phyloP scores from a whole-genome alignment of 2,113 vertebrate genomes.

The Ariopsis seemanni region DNA sequence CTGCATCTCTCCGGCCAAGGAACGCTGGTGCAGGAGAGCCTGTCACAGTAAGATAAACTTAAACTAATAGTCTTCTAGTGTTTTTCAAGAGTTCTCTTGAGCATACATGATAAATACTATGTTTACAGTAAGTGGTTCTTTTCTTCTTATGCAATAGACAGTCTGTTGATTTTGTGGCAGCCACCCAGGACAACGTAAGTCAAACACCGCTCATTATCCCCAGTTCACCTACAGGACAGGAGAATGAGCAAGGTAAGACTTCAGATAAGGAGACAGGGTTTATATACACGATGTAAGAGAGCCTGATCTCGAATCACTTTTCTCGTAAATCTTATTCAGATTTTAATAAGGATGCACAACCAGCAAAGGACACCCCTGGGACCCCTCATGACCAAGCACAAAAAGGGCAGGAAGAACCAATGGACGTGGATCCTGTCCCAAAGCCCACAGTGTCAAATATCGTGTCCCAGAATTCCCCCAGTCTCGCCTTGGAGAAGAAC shows the following conservation, averaged over 20 bases:
- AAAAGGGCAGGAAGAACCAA: conserved; percentile 60
- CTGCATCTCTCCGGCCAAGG: conserved; percentile 89
- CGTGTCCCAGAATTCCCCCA: conserved; percentile 77
- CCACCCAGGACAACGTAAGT: conserved; percentile 75
- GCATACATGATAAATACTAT: background rate
- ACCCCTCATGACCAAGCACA: conserved; percentile 60
- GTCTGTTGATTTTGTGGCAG: conserved; percentile 76
- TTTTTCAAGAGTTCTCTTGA: background rate
- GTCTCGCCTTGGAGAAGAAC: conserved; percentile 70
- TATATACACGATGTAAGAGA: background rate
- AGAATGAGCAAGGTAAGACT: conserved; percentile 71
- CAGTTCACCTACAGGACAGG: conserved; percentile 84
- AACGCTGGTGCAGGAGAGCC: conserved; percentile 75
- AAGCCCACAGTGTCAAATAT: conserved; percentile 79
- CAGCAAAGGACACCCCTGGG: conserved; percentile 74
- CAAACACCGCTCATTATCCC: conserved; percentile 80
- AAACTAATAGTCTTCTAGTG: background rate
- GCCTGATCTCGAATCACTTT: background rate
- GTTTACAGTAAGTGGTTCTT: background rate
- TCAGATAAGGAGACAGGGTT: background rate
- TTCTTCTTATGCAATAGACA: conserved; percentile 66
- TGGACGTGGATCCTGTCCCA: conserved; percentile 60
- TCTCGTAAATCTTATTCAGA: background rate
- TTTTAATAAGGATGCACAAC: conserved; percentile 61
- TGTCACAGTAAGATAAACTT: conserved; percentile 77